Evolutionary conservation across 1,140 invertebrate species (phyloP), one percentile per base, ranked within the genome.

Genomic region (Drosophila malerkotliana): DNA sequence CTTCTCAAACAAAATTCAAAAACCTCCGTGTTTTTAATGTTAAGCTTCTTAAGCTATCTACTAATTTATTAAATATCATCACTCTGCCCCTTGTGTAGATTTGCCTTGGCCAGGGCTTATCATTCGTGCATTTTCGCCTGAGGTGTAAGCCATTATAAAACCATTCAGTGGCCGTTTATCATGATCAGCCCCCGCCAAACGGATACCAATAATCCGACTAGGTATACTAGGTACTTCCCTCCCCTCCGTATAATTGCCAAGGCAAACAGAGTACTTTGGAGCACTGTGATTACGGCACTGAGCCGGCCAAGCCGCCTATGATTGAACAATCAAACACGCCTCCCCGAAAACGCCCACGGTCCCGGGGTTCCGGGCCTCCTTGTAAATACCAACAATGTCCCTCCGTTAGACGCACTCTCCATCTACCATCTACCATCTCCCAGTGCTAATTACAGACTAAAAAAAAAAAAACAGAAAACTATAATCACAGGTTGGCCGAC

Each of bases 261-360:
- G 57, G 77, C 52, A 73, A 84, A 60, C 72, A 77, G 18, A 15
- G 47, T 26, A 28, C n/a, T 39, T 24, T 39, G 28, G 28, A 57
- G 68, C 48, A 53, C 73, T 87, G 69, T 84, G 81, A 85, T 84
- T 84, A 84, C 60, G 41, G 32, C 14, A 6, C 26, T 28, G 26
- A 28, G 26, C 26, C 26, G 26, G 26, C 26, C 26, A 5, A 28
- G 54, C 37, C 72, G 69, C 60, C 78, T 85, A 78, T 87, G 81
- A 85, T 87, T 85, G 78, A 85, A 85, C 81, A 85, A 87, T 85
- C 74, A 87, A 75, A 82, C 82, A 75, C 81, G 75, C 81, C 81
- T 67, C 37, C 41, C 54, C 5, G 41, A 59, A 69, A 74, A 69
- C 79, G 79, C 80, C 80, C 80, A 79, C 80, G 63, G 81, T 77